These are phyloP conservation scores for Microtus pennsylvanicus DNA, from an alignment of 2,113 vertebrate species.

Conservation along the genomic window DNA sequence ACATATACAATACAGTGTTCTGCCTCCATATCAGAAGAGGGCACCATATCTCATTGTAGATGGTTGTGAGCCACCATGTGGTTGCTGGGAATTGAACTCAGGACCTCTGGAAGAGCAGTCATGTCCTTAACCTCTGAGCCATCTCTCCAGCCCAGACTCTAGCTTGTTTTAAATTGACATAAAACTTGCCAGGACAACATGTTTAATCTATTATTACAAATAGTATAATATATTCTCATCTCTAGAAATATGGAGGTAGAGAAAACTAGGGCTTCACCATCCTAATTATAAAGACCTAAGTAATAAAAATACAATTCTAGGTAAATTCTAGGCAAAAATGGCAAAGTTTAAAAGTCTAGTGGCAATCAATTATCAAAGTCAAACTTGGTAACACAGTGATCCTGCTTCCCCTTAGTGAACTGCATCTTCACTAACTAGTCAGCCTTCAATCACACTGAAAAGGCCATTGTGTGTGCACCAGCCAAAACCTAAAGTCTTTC, in stretches of 20 bases:
- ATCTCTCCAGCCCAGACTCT: neutral
- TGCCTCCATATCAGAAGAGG: no score
- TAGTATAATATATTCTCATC: slow-evolving; percentile 4
- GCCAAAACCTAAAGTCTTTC: slow-evolving; percentile 18
- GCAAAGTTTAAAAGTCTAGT: neutral
- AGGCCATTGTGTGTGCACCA: neutral
- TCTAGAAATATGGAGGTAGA: neutral
- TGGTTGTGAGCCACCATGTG: no score
- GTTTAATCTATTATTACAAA: slow-evolving; percentile 24
- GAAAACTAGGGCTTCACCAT: neutral
- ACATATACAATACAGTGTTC: no score
- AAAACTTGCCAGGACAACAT: neutral
- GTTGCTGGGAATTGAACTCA: no score
- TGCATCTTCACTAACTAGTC: neutral
- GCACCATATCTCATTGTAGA: no score
- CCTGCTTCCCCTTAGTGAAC: neutral
- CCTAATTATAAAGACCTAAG: neutral
- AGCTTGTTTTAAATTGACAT: neutral
- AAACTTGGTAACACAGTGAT: neutral
- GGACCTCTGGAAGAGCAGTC: no score
- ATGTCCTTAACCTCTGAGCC: no score
- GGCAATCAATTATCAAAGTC: neutral
- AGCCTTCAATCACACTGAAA: neutral
- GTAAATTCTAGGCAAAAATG: slow-evolving; percentile 48
- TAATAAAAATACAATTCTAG: neutral